Percentiles rank a stretch among this genome's conserved stretches.
phyloP scores from a whole-genome alignment of 2,888 invertebrate genomes.

The Coelinius sp. region DNA sequence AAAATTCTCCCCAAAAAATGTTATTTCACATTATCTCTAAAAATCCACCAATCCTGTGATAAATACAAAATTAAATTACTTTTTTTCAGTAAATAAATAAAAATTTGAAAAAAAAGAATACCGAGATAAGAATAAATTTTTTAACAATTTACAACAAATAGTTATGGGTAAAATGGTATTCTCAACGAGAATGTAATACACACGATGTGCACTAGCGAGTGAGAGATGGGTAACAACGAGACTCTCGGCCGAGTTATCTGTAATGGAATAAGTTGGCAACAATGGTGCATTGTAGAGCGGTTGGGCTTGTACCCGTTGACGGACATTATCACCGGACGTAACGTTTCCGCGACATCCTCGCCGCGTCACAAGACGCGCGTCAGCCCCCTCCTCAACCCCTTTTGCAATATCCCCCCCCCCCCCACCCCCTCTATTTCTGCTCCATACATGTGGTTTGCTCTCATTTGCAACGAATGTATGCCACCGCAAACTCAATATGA shows the following conservation, averaged over 20 bases:
- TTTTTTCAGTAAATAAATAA: background rate
- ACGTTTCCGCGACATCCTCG: slow-evolving; percentile 57
- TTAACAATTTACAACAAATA: background rate
- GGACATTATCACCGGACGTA: slow-evolving; percentile 71
- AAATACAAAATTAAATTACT: no score
- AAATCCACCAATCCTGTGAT: no score
- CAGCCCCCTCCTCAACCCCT: slow-evolving; percentile 24
- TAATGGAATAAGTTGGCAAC: slow-evolving; percentile 72
- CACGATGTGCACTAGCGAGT: slow-evolving; percentile 11
- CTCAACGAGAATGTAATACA: background rate
- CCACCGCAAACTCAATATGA: slow-evolving; percentile 20
- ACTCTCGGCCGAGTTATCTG: slow-evolving; percentile 65
- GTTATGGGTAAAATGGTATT: background rate
- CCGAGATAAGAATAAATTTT: background rate
- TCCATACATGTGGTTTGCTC: slow-evolving; percentile 13
- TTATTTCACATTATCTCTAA: no score
- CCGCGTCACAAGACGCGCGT: slow-evolving; percentile 40
- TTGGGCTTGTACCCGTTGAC: slow-evolving; percentile 66
- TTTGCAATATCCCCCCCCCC: background rate
- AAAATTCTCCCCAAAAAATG: no score
- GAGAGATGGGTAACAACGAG: slow-evolving; percentile 45
- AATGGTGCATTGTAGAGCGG: slow-evolving; percentile 68
- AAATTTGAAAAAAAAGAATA: background rate
- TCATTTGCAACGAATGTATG: slow-evolving; percentile 17
- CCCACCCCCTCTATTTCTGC: no score